Percentiles rank a stretch among this genome's conserved stretches.
Evolutionary conservation across 2,888 invertebrate species (phyloP).

Genomic region (Biston stratarius): DNA sequence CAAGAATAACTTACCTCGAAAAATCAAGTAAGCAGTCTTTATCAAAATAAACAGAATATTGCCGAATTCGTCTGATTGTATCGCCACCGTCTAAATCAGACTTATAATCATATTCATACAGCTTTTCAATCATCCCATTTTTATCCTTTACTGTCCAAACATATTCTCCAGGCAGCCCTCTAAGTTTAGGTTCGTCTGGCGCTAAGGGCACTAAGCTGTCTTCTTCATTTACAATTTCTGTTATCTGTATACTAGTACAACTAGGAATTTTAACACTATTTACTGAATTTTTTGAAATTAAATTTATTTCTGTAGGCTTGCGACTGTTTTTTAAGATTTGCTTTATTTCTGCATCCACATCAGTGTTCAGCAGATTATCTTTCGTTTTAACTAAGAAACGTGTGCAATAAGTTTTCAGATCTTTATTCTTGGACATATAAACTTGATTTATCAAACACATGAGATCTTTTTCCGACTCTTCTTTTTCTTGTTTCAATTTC

Average conservation of each 20-base stretch:
- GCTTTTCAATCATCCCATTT: constrained; percentile 75
- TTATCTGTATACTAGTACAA: constrained; percentile 38
- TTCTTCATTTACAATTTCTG: constrained; percentile 52
- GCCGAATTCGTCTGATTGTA: constrained; percentile 69
- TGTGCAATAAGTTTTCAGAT: constrained; percentile 70
- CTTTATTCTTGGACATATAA: constrained; percentile 66
- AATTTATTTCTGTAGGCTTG: constrained; percentile 18
- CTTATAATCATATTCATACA: constrained; percentile 73
- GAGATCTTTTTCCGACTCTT: constrained; percentile 65
- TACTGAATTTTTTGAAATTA: constrained; percentile 33
- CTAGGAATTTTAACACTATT: constrained; percentile 14
- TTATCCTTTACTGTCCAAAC: constrained; percentile 79
- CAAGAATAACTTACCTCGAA: constrained; percentile 56
- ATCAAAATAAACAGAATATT: constrained; percentile 78
- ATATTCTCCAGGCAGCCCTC: constrained; percentile 73
- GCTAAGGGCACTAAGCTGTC: constrained; percentile 50
- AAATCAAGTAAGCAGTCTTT: constrained; percentile 75
- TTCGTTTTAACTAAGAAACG: constrained; percentile 68
- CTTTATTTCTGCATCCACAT: constrained; percentile 67
- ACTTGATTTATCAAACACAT: constrained; percentile 68
- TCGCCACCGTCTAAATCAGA: constrained; percentile 69
- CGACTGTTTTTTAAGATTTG: constrained; percentile 60
- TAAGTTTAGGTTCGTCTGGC: constrained; percentile 63
- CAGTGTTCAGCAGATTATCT: constrained; percentile 64
- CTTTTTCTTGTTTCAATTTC: constrained; percentile 67